Percentiles rank a stretch among this genome's conserved stretches.
Evolutionary conservation across 2,888 invertebrate genomes (phyloP).

Genomic region (Euplexia lucipara): DNA sequence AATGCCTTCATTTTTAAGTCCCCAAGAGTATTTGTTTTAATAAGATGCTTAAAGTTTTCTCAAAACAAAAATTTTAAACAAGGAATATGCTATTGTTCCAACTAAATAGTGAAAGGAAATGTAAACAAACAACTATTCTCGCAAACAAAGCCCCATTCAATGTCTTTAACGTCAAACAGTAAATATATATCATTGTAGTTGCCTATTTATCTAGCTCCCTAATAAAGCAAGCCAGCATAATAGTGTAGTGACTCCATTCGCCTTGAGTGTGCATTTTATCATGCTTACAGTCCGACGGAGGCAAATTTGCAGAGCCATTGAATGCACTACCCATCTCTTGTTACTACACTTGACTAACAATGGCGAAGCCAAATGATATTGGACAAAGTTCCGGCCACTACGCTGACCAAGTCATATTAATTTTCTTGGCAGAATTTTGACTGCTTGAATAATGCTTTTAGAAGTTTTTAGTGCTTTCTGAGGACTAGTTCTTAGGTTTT

Average conservation of each 20-base stretch:
- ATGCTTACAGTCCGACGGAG: conserved; percentile 63
- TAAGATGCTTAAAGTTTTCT: conserved; percentile 1
- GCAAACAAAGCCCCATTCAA: conserved; percentile 34
- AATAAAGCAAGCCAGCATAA: conserved; percentile 58
- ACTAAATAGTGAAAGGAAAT: conserved; percentile 26
- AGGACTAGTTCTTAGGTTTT: conserved; percentile 8
- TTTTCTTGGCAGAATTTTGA: conserved; percentile 43
- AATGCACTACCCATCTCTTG: conserved; percentile 68
- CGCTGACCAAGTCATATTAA: conserved; percentile 45
- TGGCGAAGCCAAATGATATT: conserved; percentile 54
- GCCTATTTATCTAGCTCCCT: conserved; percentile 58
- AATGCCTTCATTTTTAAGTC: neutral
- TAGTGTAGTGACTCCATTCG: conserved; percentile 59
- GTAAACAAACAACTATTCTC: conserved; percentile 28
- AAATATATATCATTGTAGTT: conserved; percentile 45
- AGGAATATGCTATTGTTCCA: conserved; percentile 3
- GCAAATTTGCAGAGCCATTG: conserved; percentile 77
- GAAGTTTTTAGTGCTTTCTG: conserved; percentile 22
- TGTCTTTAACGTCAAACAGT: conserved; percentile 42
- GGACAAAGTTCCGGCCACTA: conserved; percentile 25
- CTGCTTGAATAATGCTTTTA: neutral
- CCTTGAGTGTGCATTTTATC: conserved; percentile 69
- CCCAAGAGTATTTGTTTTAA: neutral
- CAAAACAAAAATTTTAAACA: neutral
- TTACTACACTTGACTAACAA: conserved; percentile 66